Evolutionary conservation across 2,797 vertebrate species (phyloP).

Genomic region (Acipenser transmontanus): DNA sequence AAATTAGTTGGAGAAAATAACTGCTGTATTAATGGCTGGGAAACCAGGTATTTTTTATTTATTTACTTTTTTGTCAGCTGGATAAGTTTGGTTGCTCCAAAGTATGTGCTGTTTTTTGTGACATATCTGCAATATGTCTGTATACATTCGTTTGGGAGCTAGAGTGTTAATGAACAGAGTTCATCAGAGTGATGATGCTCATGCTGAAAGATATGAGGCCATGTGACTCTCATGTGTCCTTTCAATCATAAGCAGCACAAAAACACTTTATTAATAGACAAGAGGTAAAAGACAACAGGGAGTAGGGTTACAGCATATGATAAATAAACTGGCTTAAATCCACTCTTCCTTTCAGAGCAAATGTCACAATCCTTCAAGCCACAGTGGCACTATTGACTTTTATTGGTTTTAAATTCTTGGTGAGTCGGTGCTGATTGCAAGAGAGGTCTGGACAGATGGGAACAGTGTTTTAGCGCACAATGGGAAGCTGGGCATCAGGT

Average conservation of each 20-base stretch:
- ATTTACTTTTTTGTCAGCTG: neutral
- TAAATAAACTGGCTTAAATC: neutral
- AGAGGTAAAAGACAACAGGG: conserved; percentile 6
- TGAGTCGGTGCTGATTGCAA: conserved; percentile 20
- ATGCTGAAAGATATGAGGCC: neutral
- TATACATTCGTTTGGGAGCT: neutral
- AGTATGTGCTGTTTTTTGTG: neutral
- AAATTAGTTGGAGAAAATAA: neutral
- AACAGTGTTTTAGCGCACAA: neutral
- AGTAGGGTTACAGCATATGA: conserved; percentile 4
- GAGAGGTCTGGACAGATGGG: conserved; percentile 24
- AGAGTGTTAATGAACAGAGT: neutral
- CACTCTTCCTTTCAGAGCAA: conserved; percentile 1
- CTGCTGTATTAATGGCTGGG: neutral
- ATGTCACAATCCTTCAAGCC: neutral
- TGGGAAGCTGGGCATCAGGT: neutral
- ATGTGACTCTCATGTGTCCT: neutral
- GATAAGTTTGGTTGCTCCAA: neutral
- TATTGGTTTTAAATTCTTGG: neutral
- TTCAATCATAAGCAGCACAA: neutral
- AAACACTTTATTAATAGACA: conserved; percentile 1
- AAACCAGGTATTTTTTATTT: neutral
- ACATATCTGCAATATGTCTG: neutral
- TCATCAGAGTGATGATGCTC: too few species aligned
- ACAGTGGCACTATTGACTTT: too few species aligned